Conservation (phyloP, 1,140 invertebrate species). For the Calycopis cecrops region DNA sequence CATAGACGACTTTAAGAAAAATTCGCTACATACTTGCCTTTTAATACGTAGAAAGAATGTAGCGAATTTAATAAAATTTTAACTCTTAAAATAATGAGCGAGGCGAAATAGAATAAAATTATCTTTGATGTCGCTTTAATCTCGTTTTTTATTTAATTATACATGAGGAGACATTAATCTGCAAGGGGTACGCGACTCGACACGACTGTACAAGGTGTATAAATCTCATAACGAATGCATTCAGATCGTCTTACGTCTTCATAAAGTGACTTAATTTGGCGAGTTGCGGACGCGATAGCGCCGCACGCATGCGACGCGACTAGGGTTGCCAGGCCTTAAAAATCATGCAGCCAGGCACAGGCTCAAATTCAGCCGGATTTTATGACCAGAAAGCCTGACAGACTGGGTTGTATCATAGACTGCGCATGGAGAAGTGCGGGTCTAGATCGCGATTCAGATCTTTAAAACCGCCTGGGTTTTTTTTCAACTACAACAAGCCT, state of each 20-base stretch:
- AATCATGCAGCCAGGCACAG: no score
- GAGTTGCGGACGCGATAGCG: conserved; percentile 44
- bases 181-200: background rate
- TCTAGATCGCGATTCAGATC: no score
- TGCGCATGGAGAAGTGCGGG: no score
- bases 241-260: conserved; percentile 49
- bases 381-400: no score
- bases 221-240: conserved; percentile 36
- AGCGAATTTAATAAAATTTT: no score
- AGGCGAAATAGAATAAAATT: conserved; percentile 1
- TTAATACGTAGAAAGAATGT: no score
- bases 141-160: conserved; percentile 1
- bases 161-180: background rate
- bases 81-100: background rate
- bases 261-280: conserved; percentile 60
- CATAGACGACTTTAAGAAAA: no score
- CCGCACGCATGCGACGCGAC: conserved; percentile 45
- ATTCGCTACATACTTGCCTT: no score
- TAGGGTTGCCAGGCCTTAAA: conserved; percentile 21
- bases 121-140: conserved; percentile 7
- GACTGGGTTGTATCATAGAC: no score
- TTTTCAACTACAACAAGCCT: no score
- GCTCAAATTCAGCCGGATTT: no score
- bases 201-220: conserved; percentile 12
- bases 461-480: no score